Percentiles rank a stretch among this genome's conserved stretches.
Evolutionary conservation across 2,113 vertebrate species (phyloP).

Genomic region (Xiphophorus maculatus): DNA sequence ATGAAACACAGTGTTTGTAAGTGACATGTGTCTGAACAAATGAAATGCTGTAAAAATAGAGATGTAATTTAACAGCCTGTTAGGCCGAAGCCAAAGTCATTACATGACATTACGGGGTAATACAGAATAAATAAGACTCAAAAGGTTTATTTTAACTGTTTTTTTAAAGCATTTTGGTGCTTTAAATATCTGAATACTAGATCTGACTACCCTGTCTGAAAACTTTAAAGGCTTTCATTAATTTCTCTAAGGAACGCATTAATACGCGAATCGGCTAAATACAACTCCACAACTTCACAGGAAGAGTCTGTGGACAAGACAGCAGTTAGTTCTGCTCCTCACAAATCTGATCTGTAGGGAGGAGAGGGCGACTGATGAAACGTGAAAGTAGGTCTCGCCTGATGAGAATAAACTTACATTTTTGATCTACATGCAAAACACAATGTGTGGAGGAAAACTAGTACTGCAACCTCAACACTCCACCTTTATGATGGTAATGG

Average conservation of each 20-base stretch:
- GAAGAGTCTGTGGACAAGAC: no score
- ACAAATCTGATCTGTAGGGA: no score
- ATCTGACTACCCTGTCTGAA: background rate
- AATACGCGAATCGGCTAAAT: background rate
- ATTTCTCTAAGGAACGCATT: background rate
- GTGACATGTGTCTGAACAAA: conserved; percentile 59
- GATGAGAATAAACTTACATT: no score
- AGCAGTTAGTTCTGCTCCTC: no score
- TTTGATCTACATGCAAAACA: no score
- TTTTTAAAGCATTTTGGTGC: background rate
- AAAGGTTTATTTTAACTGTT: background rate
- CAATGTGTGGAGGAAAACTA: background rate
- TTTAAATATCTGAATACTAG: no score
- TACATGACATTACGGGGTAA: conserved; percentile 38
- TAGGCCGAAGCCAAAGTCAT: conserved; percentile 53
- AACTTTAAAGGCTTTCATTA: background rate
- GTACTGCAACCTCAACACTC: no score
- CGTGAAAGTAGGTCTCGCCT: no score
- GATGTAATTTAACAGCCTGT: conserved; percentile 8
- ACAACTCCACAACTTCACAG: no score
- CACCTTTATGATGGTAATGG: no score
- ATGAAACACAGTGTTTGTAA: conserved; percentile 43
- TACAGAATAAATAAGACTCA: conserved; percentile 11
- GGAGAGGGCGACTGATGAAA: no score
- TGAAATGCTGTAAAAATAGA: conserved; percentile 25